Evolutionary conservation across 92 coral and sea anemone genomes (phyloP), one percentile per base, ranked within the genome.

Genomic region (Epizoanthus rinbou): DNA sequence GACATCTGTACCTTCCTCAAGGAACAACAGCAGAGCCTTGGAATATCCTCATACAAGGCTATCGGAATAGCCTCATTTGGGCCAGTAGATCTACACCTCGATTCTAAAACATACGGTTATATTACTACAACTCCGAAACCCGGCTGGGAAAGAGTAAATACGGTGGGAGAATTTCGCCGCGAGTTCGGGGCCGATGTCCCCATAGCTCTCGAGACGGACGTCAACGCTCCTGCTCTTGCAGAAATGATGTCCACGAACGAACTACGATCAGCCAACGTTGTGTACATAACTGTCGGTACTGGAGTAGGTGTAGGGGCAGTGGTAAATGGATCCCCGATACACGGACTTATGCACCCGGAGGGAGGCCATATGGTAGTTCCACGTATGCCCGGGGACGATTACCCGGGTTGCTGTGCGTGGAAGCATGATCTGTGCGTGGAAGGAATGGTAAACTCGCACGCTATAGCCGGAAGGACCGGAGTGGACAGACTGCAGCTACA

Each of bases 21-120:
- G 73, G 84, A 69, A 28, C 84, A 89, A 73, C 93, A 89, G 33
- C 59, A 68, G 21, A 57, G 71, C 64, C 76, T 85, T 43, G 86
- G 87, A 10, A 84, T 86, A 8, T 74, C 78, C 31, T n/a, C 80
- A 57, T 93, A 65, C 82, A 57, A 31, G 6, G 88, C 95, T 19
- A 71, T 95, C 15, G 98, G 98, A 23, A 93, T 95, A 47, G 98
- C 98, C 33, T 95, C 98, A 2, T 95, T 95, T 79, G 98, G 98
- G 18, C 98, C 98, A 19, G 87, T 95, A 7, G 98, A 95, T 88
- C 87, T 95, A 10, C 76, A 85, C 72, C 80, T 79, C 58, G 80
- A 68, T 7, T 95, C 98, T 9, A 69, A 85, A 60, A 95, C 95
- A 8, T 95, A 89, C 57, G 98, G 98, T 10, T 88, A 79, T 65